A percentile compares a stretch with the other conserved stretches of the same genome.
Conservation (phyloP, 30 jellyfish, hydroid and myxozoan species). For the Cassiopea andromeda region DNA sequence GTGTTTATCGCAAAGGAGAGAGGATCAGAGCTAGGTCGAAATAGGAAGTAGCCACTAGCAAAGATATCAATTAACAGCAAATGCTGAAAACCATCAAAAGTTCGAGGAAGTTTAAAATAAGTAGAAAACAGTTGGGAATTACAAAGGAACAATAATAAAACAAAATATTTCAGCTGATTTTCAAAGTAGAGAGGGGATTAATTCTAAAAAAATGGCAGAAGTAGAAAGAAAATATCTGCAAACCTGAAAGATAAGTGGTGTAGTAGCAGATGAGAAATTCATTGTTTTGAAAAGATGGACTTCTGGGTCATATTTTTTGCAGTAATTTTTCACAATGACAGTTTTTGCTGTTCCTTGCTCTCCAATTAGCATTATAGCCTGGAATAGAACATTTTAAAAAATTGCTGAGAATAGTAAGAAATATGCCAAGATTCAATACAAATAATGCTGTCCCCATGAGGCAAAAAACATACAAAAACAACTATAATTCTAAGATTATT, state of each 20-base stretch:
- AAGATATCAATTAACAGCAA: no score
- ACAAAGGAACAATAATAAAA: neutral
- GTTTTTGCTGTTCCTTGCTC: slow-evolving; percentile 97
- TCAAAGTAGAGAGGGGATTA: neutral
- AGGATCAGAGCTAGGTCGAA: no score
- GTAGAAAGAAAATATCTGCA: neutral
- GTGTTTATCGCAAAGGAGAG: no score
- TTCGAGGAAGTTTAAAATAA: neutral
- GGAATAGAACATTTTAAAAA: slow-evolving; percentile 3
- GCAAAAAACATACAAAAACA: no score
- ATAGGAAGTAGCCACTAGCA: no score
- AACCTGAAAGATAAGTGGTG: slow-evolving; percentile 84
- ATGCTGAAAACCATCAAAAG: neutral
- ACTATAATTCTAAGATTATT: no score
- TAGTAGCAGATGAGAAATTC: slow-evolving; percentile 92
- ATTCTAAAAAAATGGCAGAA: neutral
- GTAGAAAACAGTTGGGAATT: neutral
- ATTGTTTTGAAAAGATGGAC: slow-evolving; percentile 81
- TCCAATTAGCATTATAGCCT: slow-evolving; percentile 89
- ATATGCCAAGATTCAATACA: no score
- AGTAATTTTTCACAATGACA: slow-evolving; percentile 76
- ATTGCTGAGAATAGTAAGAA: no score
- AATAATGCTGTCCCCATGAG: no score
- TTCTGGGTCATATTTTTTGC: slow-evolving; percentile 79
- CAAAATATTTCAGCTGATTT: neutral